These are phyloP conservation scores for Rousettus leschenaultii DNA, from an alignment of 2,113 vertebrate species.

Conservation along the genomic window DNA sequence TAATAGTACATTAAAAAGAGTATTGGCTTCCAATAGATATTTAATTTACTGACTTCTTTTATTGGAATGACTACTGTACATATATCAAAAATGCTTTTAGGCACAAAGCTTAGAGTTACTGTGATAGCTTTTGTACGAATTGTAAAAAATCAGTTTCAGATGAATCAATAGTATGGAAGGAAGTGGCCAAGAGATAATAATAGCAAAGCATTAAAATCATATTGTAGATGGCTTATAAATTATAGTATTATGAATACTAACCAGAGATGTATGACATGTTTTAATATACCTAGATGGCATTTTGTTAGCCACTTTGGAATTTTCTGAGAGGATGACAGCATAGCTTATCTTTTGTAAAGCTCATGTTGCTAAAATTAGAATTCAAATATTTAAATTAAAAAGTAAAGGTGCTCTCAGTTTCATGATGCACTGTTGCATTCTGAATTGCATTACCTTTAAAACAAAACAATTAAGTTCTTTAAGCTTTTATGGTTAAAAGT, in stretches of 20 bases:
- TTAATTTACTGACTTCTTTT: not conserved
- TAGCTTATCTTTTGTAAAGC: not conserved
- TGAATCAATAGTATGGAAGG: not conserved
- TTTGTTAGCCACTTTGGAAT: not conserved
- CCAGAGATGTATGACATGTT: not conserved
- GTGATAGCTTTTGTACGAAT: not conserved
- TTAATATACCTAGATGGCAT: not conserved
- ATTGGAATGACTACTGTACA: not conserved
- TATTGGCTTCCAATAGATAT: not conserved
- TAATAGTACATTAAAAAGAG: not conserved
- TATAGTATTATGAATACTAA: not conserved
- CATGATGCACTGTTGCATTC: not conserved
- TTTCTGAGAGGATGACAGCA: not conserved
- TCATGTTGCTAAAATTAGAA: not conserved
- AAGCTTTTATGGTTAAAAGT: slow-evolving; percentile 11
- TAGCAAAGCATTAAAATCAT: not conserved
- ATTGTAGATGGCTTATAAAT: not conserved
- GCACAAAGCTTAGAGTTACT: not conserved
- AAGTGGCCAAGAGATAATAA: not conserved
- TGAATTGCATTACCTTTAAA: not conserved
- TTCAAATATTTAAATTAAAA: slow-evolving; percentile 12
- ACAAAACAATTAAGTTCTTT: not conserved
- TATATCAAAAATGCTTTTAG: not conserved
- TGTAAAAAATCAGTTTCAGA: not conserved
- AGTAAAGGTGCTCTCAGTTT: not conserved